Evolutionary conservation across 2,888 invertebrate species (phyloP), one percentile per base, ranked within the genome.

Genomic region (Macrosiphum euphorbiae): DNA sequence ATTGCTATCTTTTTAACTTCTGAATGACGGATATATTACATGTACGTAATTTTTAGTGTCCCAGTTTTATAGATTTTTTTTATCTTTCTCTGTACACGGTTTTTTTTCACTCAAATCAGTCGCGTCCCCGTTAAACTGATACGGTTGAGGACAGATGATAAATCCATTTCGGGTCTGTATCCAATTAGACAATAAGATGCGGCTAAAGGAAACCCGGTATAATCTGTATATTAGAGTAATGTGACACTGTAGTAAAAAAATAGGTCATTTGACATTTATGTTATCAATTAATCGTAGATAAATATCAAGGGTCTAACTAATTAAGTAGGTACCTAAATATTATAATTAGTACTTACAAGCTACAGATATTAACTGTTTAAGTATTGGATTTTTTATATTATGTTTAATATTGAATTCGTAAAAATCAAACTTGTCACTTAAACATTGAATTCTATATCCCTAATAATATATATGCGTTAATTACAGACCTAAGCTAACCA

Each of bases 111-210:
- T 50, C 28, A 55, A 88, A 92, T 61, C 50, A 41, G 55, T 88
- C 78, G 55, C 55, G 92, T 88, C 78, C 52, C 92, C 88, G 88
- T 88, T 92, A 88, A 92, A 55, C 55, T n/a, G 78, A 92, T 88
- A 92, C 78, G 92, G 92, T 78, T 88, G 92, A 92, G n/a, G 41
- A 92, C 88, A 88, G 92, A 92, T 78, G 92, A 88, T 88, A 67
- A 88, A 88, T 88, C 55, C 55, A 78, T 92, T 92, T 92, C 7
- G 44, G 55, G 52, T 88, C 78, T 78, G 55, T 88, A 92, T 88
- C 44, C 55, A 92, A 92, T 92, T 92, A 67, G 87, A 92, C 50
- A 87, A 87, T 92, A 67, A 41, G 87, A 92, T 92, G 87, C 50
- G 67, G 87, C 41, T 87, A 67, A 67, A 67, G 61, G 28, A 92